phyloP scores from a whole-genome alignment of 2,113 vertebrate genomes.

The Cottus gobio region DNA sequence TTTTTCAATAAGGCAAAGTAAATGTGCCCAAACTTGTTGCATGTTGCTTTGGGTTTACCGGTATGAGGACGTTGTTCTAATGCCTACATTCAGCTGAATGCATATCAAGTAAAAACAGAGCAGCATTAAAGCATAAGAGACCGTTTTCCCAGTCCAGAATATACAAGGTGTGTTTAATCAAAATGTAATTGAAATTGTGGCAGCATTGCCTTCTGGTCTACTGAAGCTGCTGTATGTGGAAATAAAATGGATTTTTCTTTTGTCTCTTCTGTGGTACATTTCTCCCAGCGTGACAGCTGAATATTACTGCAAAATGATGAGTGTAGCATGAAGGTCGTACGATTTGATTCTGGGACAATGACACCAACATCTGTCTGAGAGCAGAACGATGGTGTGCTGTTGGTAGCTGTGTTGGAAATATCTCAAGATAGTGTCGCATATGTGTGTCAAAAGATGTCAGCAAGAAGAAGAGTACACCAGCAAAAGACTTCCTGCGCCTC shows the following conservation, averaged over 20 bases:
- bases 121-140: constrained; percentile 5
- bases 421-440: constrained; percentile 5
- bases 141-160: constrained; percentile 22
- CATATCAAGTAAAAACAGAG: constrained; percentile 21
- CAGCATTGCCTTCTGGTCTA: constrained; percentile 15
- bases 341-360: constrained; percentile 26
- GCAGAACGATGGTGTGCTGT: constrained; percentile 17
- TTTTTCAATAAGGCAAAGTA: constrained; percentile 3
- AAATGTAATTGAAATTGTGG: constrained; percentile 20
- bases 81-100: neutral
- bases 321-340: neutral
- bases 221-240: constrained; percentile 30
- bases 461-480: constrained; percentile 18
- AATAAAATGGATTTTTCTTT: constrained; percentile 34
- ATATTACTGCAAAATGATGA: neutral
- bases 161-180: constrained; percentile 32
- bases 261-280: constrained; percentile 30
- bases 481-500: neutral
- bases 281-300: constrained; percentile 22
- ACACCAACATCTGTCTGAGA: constrained; percentile 17
- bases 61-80: neutral
- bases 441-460: constrained; percentile 20
- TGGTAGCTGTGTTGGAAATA: constrained; percentile 19
- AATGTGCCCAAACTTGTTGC: constrained; percentile 15
- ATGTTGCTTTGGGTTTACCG: neutral